These are phyloP conservation scores for Chiloscyllium punctatum DNA, from an alignment of 2,797 vertebrate genomes.

Conservation along the genomic window DNA sequence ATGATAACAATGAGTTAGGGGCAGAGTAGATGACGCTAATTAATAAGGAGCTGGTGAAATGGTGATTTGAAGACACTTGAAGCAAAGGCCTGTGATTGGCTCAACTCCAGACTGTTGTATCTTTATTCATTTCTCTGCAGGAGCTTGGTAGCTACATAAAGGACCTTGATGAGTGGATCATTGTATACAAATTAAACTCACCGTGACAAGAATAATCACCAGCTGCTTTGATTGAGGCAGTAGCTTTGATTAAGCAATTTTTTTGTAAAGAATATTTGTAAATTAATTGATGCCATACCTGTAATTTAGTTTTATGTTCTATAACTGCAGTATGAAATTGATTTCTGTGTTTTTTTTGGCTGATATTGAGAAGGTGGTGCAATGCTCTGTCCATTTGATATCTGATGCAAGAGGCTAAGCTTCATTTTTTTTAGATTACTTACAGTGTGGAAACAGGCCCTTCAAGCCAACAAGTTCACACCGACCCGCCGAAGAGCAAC, in stretches of 20 bases:
- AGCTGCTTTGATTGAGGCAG: background rate
- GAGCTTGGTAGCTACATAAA: background rate
- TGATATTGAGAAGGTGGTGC: background rate
- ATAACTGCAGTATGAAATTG: too few species aligned
- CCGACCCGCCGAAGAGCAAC: too few species aligned
- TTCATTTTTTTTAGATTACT: background rate
- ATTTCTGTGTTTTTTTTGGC: background rate
- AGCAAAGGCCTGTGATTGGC: background rate
- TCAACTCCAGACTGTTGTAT: background rate
- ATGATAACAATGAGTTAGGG: background rate
- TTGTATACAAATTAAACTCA: constrained; percentile 4
- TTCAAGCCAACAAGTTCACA: too few species aligned
- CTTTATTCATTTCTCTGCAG: background rate
- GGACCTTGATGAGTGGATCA: background rate
- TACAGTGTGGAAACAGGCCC: too few species aligned
- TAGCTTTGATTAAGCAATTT: background rate
- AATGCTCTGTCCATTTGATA: background rate
- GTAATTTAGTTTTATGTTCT: background rate
- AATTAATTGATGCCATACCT: background rate
- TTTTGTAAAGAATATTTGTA: background rate
- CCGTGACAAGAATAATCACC: background rate
- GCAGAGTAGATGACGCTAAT: background rate
- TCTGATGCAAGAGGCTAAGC: background rate
- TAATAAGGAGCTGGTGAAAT: constrained; percentile 9
- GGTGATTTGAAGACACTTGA: constrained; percentile 17